Evolutionary conservation across 2,113 vertebrate genomes (phyloP).

Genomic region (Carassius gibelio): DNA sequence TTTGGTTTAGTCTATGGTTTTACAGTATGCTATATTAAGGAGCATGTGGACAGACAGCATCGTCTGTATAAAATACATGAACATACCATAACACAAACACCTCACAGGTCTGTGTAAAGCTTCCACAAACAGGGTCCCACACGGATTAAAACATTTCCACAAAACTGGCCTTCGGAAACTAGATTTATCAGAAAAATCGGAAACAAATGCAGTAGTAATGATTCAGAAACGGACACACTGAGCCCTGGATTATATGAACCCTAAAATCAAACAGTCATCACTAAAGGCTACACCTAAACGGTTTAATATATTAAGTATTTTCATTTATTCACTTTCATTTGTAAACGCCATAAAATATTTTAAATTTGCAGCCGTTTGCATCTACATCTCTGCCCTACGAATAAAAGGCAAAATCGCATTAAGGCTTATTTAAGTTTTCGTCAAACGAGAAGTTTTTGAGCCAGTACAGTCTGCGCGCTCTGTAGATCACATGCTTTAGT

Average conservation of each 20-base stretch:
- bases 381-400: neutral
- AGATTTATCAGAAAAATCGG: neutral
- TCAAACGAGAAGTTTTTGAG: conserved; percentile 23
- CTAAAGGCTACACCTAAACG: neutral
- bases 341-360: neutral
- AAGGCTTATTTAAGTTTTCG: conserved; percentile 10
- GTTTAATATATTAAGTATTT: neutral
- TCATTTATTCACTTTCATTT: neutral
- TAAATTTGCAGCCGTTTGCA: neutral
- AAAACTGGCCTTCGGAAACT: neutral
- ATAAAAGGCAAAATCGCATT: neutral
- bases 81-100: conserved; percentile 28
- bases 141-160: neutral
- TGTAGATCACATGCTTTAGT: neutral
- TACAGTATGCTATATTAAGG: neutral
- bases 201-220: neutral
- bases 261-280: neutral
- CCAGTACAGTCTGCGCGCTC: neutral
- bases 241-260: neutral
- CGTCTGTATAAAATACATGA: conserved; percentile 9
- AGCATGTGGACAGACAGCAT: conserved; percentile 2
- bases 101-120: conserved; percentile 15
- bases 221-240: neutral
- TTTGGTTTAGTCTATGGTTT: neutral
- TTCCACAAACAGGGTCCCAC: neutral